Evolutionary conservation across 2,888 invertebrate genomes (phyloP).

Genomic region (Noctua janthina): DNA sequence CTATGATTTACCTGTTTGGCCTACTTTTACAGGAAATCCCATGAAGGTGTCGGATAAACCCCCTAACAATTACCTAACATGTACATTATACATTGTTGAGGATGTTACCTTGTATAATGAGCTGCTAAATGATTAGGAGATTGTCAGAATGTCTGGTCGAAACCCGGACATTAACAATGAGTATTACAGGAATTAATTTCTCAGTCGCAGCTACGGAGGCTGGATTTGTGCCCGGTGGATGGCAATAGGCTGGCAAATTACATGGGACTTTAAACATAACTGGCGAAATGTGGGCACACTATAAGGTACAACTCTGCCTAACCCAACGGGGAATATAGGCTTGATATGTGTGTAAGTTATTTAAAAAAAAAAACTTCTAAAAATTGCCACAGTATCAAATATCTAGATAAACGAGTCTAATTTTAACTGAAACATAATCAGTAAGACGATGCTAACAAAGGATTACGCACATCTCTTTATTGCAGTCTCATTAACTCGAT

Average conservation of each 20-base stretch:
- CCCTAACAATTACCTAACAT: neutral
- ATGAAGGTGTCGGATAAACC: constrained; percentile 3
- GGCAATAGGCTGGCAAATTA: too few relatives aligned
- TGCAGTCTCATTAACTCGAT: constrained; percentile 47
- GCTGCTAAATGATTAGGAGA: neutral
- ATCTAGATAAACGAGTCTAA: constrained; percentile 27
- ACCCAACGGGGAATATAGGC: too few relatives aligned
- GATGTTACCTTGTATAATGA: neutral
- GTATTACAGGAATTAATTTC: neutral
- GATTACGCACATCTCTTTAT: constrained; percentile 66
- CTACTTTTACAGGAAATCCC: constrained; percentile 34
- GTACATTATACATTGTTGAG: neutral
- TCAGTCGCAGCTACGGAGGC: too few relatives aligned
- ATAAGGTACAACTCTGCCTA: too few relatives aligned
- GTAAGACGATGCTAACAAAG: constrained; percentile 63
- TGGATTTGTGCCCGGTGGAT: too few relatives aligned
- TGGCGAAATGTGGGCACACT: too few relatives aligned
- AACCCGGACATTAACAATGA: neutral
- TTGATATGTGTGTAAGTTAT: too few relatives aligned
- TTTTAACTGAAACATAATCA: constrained; percentile 44
- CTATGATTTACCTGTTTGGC: neutral
- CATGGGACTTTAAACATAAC: too few relatives aligned
- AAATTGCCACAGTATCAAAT: neutral
- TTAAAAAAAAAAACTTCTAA: neutral
- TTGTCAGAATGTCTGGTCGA: neutral